Evolutionary conservation across 2,797 vertebrate species (phyloP), one percentile per base, ranked within the genome.

Genomic region (Tragopan temminckii): DNA sequence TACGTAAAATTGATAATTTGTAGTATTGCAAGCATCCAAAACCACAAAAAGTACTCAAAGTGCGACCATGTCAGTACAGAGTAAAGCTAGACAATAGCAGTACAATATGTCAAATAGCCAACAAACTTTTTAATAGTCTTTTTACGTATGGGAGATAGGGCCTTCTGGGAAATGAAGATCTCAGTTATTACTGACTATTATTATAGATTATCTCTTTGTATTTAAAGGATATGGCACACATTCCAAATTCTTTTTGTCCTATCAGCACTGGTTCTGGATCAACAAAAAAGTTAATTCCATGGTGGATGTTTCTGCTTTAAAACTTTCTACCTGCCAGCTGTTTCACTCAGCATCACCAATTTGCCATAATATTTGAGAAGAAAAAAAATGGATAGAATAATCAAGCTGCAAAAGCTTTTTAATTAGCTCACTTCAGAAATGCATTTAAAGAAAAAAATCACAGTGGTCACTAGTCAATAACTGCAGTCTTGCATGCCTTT

Each of bases 371-470:
- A 58, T 38, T 57, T 61, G 20, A 84, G 8, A 55, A 18, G 8
- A 31, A 62, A 79, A 78, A 52, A 55, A 42, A 38, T 4, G 5
- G 4, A 35, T 48, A 35, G 35, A 71, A 57, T 71, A 68, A 58
- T 25, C 11, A 43, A 23, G 35, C 29, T 52, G 5, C 8, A 62
- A 59, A 89, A 5, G 3, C 8, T 70, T 85, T 23, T 72, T 79
- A 50, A 38, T 33, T 83, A 17, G 1, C 7, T 85, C 2, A 66
- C 18, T 8, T 71, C 25, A 74, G 21, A 89, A 85, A 71, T 7
- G 29, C 0, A 2, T 21, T 31, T 4, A n/a, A n/a, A 43, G 18
- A 1, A 31, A 64, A 62, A 86, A 79, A 18, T 13, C 1, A 50
- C 21, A 58, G 4, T 2, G 40, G 78, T 24, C 21, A 29, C 5